phyloP scores from a whole-genome alignment of 2,113 vertebrate species.

The Pseudopodoces humilis region DNA sequence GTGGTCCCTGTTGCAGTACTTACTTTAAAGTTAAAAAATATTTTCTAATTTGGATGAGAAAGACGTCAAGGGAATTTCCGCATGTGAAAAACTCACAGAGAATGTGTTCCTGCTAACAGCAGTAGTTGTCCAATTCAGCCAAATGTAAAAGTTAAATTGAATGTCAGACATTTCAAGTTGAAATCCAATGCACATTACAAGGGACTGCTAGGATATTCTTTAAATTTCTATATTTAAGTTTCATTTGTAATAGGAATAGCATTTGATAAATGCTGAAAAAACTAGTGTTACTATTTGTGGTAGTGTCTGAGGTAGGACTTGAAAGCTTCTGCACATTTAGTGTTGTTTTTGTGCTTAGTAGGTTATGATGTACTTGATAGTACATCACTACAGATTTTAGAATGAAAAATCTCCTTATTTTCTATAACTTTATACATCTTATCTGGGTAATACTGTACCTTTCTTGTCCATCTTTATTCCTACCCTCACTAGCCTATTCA shows the following conservation, averaged over 20 bases:
- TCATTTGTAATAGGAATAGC: neutral
- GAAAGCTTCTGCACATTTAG: neutral
- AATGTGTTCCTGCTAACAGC: neutral
- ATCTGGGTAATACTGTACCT: neutral
- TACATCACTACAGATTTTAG: neutral
- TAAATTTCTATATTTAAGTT: neutral
- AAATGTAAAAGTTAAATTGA: neutral
- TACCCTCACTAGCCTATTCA: neutral
- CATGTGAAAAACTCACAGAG: neutral
- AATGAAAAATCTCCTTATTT: neutral
- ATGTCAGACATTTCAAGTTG: neutral
- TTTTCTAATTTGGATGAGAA: neutral
- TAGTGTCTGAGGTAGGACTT: neutral
- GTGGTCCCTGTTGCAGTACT: neutral
- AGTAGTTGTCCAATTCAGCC: neutral
- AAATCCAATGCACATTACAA: neutral
- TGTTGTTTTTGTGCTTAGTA: neutral
- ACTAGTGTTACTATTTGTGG: neutral
- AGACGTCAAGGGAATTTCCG: neutral
- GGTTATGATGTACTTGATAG: neutral
- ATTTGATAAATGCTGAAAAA: neutral
- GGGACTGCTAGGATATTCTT: neutral
- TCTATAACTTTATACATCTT: neutral
- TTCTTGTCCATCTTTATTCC: neutral
- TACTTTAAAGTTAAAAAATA: neutral